Base-by-base conservation (phyloP, 2,797 vertebrate species). In the Labroides dimidiatus region DNA sequence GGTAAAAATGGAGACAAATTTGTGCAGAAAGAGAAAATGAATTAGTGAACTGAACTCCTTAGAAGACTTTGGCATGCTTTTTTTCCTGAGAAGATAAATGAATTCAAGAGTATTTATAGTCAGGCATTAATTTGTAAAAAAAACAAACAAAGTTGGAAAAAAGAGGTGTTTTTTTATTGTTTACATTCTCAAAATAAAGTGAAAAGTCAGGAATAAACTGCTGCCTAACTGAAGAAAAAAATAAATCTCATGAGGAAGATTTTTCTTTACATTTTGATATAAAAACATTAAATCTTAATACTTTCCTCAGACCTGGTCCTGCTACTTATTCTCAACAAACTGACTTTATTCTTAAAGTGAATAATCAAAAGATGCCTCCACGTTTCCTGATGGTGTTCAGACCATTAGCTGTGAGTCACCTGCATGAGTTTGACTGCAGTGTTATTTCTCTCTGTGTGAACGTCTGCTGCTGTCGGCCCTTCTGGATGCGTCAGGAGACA, bases 71-170 rank as follows among this genome's bases (percentile, higher is more conserved):
- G 64, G 49, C 50, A 58, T 17, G 6, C 14, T n/a, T n/a, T 30
- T 54, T 61, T 75, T 50, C 59, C 62, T n/a, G 65, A 76, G 73
- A 47, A 21, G 17, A 5, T 47, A 19, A 20, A 45, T 45, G n/a
- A 11, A 19, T 45, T 4, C 19, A 20, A 20, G 44, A 12, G 44
- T 12, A 16, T 19, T 17, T 20, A 20, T 20, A n/a, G 43, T n/a
- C 43, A 45, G 43, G 43, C 2, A 0, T 21, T 12, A 13, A 11
- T 5, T 20, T n/a, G n/a, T n/a, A n/a, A n/a, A n/a, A n/a, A n/a
- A n/a, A n/a, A n/a, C n/a, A n/a, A n/a, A 47, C 20, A 21, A 20
- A 21, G 10, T 21, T 8, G 12, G 19, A 13, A 21, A n/a, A 12
- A 21, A 3, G 30, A 11, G 14, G 44, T 1, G 4, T 47, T 20